Conservation (phyloP, 2,797 vertebrate genomes). For the Anguilla megastoma region DNA sequence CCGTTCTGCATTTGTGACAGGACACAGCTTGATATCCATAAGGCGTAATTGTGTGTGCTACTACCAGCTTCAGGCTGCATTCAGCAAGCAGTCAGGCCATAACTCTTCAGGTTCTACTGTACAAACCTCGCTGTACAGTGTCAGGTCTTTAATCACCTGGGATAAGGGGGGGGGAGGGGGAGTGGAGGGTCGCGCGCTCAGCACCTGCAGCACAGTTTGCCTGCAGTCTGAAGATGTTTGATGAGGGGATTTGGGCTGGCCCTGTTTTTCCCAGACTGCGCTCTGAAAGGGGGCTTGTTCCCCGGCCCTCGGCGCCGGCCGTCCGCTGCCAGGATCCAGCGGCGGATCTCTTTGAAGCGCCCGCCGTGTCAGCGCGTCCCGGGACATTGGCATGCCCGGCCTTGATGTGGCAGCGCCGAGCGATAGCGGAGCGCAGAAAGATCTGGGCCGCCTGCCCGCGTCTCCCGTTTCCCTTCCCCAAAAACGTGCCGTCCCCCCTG, state of each 20-base stretch:
- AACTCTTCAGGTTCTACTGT: background rate
- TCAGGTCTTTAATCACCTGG: no score
- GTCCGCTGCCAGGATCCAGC: constrained; percentile 58
- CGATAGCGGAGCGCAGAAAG: constrained; percentile 65
- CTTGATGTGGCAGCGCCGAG: constrained; percentile 66
- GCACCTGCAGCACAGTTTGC: constrained; percentile 69
- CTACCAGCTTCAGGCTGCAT: background rate
- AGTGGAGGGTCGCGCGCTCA: constrained; percentile 22
- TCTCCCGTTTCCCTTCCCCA: background rate
- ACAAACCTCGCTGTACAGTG: background rate
- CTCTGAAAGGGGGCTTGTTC: constrained; percentile 64
- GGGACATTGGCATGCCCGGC: constrained; percentile 50
- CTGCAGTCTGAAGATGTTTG: constrained; percentile 44
- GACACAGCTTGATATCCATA: background rate
- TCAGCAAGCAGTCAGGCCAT: background rate
- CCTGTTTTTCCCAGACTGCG: constrained; percentile 61
- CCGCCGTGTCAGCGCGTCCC: constrained; percentile 65
- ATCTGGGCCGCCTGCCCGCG: constrained; percentile 40
- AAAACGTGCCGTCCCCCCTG: constrained; percentile 19
- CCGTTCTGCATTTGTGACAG: background rate
- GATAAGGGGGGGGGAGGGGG: background rate
- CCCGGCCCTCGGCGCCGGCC: constrained; percentile 7
- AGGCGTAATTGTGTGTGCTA: background rate
- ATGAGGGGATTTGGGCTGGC: background rate
- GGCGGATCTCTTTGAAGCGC: constrained; percentile 68